phyloP scores from a whole-genome alignment of 2,113 vertebrate species.

The Acanthisitta chloris region DNA sequence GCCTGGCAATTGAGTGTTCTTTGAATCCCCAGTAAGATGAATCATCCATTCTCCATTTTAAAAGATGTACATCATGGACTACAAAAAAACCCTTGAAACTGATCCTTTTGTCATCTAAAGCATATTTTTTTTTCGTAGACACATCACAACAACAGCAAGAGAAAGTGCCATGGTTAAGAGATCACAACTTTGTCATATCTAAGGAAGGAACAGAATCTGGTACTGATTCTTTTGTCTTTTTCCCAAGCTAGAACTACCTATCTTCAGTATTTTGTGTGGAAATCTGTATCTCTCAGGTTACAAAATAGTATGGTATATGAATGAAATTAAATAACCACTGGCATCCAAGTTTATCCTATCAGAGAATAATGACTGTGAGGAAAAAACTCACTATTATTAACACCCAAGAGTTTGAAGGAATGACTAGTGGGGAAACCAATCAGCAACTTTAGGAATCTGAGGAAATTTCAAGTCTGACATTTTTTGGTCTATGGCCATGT shows the following conservation, averaged over 20 bases:
- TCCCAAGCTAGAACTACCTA: neutral
- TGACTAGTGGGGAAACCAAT: neutral
- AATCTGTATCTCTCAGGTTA: neutral
- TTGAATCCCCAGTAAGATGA: neutral
- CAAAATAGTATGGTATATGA: neutral
- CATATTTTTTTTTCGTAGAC: neutral
- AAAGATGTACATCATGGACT: neutral
- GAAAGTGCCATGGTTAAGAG: neutral
- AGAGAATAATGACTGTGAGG: neutral
- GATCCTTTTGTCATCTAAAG: neutral
- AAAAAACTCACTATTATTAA: neutral
- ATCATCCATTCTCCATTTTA: neutral
- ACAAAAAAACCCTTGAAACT: neutral
- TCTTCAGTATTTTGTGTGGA: neutral
- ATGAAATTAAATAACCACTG: neutral
- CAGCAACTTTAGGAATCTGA: neutral
- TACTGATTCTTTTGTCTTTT: neutral
- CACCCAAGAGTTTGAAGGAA: neutral
- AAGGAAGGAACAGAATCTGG: neutral
- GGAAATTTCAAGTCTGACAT: neutral
- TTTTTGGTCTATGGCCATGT: neutral
- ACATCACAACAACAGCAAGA: neutral
- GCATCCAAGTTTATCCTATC: neutral
- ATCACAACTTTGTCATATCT: neutral
- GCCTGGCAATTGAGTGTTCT: neutral